Base-by-base conservation (phyloP, 2,113 vertebrate genomes). In the Eolophus roseicapilla region DNA sequence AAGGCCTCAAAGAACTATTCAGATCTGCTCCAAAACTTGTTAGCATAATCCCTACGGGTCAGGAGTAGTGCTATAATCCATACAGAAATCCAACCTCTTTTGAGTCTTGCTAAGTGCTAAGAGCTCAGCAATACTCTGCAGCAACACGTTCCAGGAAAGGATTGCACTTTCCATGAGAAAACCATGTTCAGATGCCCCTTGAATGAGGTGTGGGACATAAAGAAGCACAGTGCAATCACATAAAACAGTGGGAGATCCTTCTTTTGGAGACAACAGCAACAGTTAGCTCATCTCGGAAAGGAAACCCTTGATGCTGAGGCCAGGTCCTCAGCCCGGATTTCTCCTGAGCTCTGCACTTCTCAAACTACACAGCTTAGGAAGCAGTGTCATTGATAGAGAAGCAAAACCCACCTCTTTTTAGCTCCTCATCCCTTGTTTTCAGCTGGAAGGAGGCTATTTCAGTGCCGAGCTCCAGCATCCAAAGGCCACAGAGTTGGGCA, bases 191-290 rank as follows among this genome's bases (percentile, higher is more conserved):
- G 52, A 82, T 78, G 11, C 27, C 31, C 62, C 41, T 73, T 60
- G 43, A 94, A 94, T 90, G 92, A 96, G 79, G 95, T 93, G 88
- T 62, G 74, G 64, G 82, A 88, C 78, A 88, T 59, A 11, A 90
- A 90, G 82, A 77, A 27, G 1, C 1, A 16, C 50, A 64, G 29
- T 28, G 71, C 39, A 85, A 50, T 87, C 90, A 68, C 93, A 94
- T 91, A 93, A 96, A 95, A 60, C 93, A 88, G 92, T 50, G 82
- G 92, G 93, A 93, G 82, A 93, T 76, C 85, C 85, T 93, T 60
- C 46, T 41, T 94, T 85, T 73, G 74, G 88, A 92, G 52, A 94
- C 46, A 3, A 7, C 43, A 74, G 53, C 39, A 74, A 74, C 3
- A 74, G 57, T 55, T 71, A 39, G 53, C n/a, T 95, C 93, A 94